Evolutionary conservation across 2,797 vertebrate species (phyloP).

Genomic region (Eulemur mongoz): DNA sequence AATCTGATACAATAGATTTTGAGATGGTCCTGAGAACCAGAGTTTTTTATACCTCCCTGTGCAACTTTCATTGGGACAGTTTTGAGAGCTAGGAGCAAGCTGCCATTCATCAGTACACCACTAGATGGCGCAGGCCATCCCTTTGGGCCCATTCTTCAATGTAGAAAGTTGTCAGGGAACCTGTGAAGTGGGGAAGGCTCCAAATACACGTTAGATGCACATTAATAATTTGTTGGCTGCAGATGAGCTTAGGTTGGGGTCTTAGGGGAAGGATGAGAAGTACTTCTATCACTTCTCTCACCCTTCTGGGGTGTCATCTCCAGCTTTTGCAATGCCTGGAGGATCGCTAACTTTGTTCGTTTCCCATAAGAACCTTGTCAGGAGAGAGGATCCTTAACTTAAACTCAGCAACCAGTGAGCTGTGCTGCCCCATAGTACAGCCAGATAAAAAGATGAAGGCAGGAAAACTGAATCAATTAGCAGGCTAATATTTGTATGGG

Average conservation of each 20-base stretch:
- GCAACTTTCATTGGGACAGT: background rate
- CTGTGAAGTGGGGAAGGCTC: background rate
- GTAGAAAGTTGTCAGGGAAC: background rate
- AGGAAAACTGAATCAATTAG: background rate
- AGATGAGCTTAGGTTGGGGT: background rate
- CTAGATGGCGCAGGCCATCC: constrained; percentile 58
- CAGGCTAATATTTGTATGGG: background rate
- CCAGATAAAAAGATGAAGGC: background rate
- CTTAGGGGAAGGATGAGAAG: background rate
- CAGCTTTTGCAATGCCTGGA: background rate
- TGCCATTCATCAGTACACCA: background rate
- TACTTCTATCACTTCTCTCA: background rate
- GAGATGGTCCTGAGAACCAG: background rate
- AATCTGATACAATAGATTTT: background rate
- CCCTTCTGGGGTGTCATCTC: background rate
- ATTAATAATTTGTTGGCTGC: background rate
- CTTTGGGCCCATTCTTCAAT: background rate
- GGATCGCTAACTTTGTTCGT: no score
- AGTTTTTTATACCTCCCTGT: background rate
- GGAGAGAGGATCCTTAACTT: background rate
- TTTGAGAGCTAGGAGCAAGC: background rate
- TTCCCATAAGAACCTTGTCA: no score
- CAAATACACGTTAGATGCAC: background rate
- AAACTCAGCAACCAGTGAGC: background rate
- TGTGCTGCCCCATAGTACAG: background rate